Evolutionary conservation across 2,888 invertebrate species (phyloP).

Genomic region (Drosophila leonis): DNA sequence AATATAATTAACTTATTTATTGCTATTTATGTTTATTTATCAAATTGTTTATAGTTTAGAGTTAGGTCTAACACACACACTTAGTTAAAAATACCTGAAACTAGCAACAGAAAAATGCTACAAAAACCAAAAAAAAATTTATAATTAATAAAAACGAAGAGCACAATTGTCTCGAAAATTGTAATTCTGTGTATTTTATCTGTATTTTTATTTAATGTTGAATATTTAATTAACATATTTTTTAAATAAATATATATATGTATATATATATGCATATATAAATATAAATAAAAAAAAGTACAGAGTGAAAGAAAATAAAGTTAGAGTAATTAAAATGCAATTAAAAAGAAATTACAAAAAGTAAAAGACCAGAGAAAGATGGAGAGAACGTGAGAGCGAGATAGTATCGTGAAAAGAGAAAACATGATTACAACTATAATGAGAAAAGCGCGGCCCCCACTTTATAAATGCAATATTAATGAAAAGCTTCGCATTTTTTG

Average conservation of each 20-base stretch:
- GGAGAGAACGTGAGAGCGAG: conserved; percentile 4
- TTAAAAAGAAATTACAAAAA: conserved; percentile 5
- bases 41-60: conserved; percentile 48
- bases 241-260: conserved; percentile 37
- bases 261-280: conserved; percentile 43
- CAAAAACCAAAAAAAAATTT: conserved; percentile 76
- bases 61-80: conserved; percentile 66
- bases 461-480: conserved; percentile 62
- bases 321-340: conserved; percentile 12
- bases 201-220: conserved; percentile 59
- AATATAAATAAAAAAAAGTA: conserved; percentile 43
- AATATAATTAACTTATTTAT: conserved; percentile 47
- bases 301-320: conserved; percentile 20
- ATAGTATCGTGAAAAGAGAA: conserved; percentile 29
- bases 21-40: conserved; percentile 48
- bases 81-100: conserved; percentile 48
- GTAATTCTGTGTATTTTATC: conserved; percentile 46
- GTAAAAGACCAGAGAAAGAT: neutral
- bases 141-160: conserved; percentile 46
- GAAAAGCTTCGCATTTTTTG: conserved; percentile 39
- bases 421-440: conserved; percentile 24
- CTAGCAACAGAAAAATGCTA: conserved; percentile 77
- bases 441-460: conserved; percentile 42
- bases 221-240: conserved; percentile 57
- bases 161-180: conserved; percentile 51